Evolutionary conservation across 2,888 invertebrate genomes (phyloP).

Genomic region (Drosophila pseudotalamancana): DNA sequence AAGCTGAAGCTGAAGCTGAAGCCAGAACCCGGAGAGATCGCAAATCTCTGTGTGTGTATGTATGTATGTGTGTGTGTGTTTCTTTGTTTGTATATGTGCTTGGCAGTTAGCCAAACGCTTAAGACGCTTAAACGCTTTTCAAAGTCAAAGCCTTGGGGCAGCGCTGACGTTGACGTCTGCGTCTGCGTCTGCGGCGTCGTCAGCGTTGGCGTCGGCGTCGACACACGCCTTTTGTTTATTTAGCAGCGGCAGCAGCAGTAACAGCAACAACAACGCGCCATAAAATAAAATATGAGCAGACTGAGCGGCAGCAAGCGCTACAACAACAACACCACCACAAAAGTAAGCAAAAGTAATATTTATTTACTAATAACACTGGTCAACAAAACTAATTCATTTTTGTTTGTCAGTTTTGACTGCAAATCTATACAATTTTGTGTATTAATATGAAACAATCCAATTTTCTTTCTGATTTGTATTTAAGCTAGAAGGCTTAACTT

Average conservation of each 20-base stretch:
- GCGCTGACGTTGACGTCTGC: constrained; percentile 35
- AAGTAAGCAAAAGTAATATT: constrained; percentile 40
- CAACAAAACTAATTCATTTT: not conserved
- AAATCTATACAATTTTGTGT: not conserved
- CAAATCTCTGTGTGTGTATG: constrained; percentile 28
- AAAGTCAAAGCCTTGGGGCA: constrained; percentile 77
- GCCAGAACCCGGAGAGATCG: constrained; percentile 18
- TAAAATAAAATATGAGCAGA: constrained; percentile 72
- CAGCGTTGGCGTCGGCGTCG: constrained; percentile 28
- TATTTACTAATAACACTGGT: constrained; percentile 69
- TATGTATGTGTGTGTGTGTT: not conserved
- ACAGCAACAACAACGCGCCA: constrained; percentile 44
- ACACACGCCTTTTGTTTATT: constrained; percentile 80
- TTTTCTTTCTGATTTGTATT: too few relatives aligned
- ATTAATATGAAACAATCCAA: too few relatives aligned
- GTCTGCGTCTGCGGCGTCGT: constrained; percentile 4
- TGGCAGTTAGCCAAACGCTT: constrained; percentile 43
- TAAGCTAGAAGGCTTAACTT: too few relatives aligned
- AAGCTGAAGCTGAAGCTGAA: constrained; percentile 3
- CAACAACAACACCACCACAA: constrained; percentile 26
- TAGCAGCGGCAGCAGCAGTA: constrained; percentile 45
- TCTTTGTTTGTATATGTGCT: not conserved
- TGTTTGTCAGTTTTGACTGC: not conserved
- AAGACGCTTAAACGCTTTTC: constrained; percentile 74
- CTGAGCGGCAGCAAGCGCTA: constrained; percentile 58